These are phyloP conservation scores for Phengaris alcon DNA, from an alignment of 2,888 invertebrate species.

Conservation along the genomic window DNA sequence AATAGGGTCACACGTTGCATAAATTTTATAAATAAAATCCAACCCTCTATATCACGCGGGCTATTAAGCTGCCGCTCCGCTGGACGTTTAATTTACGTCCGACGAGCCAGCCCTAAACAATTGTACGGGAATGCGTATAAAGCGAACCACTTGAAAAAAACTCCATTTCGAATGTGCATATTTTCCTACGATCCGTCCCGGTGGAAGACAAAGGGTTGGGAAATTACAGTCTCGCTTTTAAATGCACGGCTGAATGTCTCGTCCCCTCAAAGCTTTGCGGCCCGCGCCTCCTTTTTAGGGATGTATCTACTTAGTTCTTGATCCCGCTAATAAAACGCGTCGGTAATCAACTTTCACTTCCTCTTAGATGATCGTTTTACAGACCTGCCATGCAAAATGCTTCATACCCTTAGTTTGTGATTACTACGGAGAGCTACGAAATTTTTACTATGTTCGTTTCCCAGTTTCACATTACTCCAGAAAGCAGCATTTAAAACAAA, in stretches of 20 bases:
- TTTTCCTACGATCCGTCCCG: constrained; percentile 61
- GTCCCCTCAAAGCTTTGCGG: constrained; percentile 72
- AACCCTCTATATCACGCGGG: constrained; percentile 38
- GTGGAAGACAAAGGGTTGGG: constrained; percentile 70
- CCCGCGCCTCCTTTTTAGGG: constrained; percentile 45
- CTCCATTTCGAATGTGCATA: constrained; percentile 74
- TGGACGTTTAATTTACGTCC: constrained; percentile 30
- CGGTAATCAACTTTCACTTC: constrained; percentile 2
- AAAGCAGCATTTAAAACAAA: neutral
- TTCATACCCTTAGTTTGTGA: neutral
- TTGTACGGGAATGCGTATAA: constrained; percentile 46
- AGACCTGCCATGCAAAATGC: neutral
- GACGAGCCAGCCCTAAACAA: constrained; percentile 31
- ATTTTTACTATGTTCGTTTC: neutral
- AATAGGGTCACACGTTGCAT: constrained; percentile 66
- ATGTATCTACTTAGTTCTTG: constrained; percentile 43
- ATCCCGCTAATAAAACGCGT: constrained; percentile 34
- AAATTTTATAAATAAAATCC: constrained; percentile 56
- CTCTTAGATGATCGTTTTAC: neutral
- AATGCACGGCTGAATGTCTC: constrained; percentile 76
- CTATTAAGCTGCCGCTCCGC: constrained; percentile 45
- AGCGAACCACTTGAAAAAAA: constrained; percentile 69
- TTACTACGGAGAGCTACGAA: neutral
- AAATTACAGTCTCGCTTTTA: constrained; percentile 78
- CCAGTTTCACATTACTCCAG: neutral